Conservation (phyloP, 2,797 vertebrate genomes). For the Myotis planiceps region DNA sequence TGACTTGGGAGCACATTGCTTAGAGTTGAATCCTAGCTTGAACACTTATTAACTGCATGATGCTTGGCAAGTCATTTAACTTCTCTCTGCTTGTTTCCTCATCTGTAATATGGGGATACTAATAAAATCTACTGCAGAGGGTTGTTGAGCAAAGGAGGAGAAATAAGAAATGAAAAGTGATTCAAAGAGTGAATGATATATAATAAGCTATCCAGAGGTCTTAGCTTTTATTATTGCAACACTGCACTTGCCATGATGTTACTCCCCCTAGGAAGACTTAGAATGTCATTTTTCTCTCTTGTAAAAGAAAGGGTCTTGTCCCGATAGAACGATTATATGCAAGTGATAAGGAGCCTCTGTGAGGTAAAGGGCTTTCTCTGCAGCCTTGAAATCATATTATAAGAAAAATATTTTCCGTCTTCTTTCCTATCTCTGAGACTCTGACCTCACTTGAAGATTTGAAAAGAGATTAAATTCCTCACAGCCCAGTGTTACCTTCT, state of each 20-base stretch:
- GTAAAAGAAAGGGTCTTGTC: conserved; percentile 20
- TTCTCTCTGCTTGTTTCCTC: conserved; percentile 11
- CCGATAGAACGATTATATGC: conserved; percentile 49
- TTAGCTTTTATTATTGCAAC: conserved; percentile 9
- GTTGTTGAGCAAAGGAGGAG: neutral
- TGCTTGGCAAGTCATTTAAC: neutral
- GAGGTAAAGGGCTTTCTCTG: conserved; percentile 24
- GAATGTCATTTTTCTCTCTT: conserved; percentile 34
- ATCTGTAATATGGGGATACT: neutral
- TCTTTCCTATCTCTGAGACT: conserved; percentile 52
- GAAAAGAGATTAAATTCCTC: conserved; percentile 69
- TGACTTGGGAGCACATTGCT: neutral
- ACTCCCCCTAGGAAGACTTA: neutral
- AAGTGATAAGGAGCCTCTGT: conserved; percentile 38
- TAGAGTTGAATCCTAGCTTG: neutral
- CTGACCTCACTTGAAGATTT: conserved; percentile 48
- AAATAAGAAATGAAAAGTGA: neutral
- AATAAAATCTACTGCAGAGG: conserved; percentile 8
- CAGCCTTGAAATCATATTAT: conserved; percentile 51
- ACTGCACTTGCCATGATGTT: neutral
- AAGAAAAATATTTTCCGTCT: neutral
- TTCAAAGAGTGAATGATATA: neutral
- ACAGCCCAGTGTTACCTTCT: conserved; percentile 47
- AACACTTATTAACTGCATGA: neutral
- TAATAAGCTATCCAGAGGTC: neutral